Evolutionary conservation across 2,113 vertebrate genomes (phyloP).

Genomic region (Nycticorax nycticorax): DNA sequence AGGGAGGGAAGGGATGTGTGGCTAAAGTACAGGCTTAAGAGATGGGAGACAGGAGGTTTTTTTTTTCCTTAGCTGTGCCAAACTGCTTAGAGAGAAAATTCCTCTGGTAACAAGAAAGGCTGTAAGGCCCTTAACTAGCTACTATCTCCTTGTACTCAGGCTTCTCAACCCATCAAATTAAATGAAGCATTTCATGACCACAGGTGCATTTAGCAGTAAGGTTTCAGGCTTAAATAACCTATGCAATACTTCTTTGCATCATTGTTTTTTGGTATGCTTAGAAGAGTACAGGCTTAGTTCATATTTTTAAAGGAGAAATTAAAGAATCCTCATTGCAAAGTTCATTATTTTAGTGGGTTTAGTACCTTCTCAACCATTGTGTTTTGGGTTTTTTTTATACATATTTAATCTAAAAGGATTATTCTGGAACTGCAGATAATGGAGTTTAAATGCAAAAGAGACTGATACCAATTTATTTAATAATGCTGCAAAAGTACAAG

Average conservation of each 20-base stretch:
- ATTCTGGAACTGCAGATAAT: not conserved
- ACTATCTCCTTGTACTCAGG: not conserved
- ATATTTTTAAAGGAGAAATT: not conserved
- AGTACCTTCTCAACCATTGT: not conserved
- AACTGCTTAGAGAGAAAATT: constrained; percentile 17
- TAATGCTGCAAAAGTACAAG: not conserved
- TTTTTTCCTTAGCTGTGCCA: constrained; percentile 27
- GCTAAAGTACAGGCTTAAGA: constrained; percentile 36
- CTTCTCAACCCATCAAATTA: not conserved
- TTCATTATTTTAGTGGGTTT: not conserved
- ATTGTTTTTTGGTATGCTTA: not conserved
- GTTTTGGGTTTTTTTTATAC: not conserved
- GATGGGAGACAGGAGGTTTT: not conserved
- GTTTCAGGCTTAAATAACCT: not conserved
- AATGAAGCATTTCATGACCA: not conserved
- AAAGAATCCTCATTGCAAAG: not conserved
- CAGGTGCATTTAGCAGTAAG: not conserved
- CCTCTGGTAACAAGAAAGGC: constrained; percentile 3
- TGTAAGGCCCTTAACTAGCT: not conserved
- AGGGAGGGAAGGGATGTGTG: constrained; percentile 7
- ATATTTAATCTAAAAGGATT: not conserved
- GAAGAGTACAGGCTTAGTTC: not conserved
- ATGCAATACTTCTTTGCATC: not conserved
- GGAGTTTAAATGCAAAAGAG: not conserved
- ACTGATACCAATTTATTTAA: not conserved